Evolutionary conservation across 64 coral and sea anemone species (phyloP).

Genomic region (Pocillopora damicornis): DNA sequence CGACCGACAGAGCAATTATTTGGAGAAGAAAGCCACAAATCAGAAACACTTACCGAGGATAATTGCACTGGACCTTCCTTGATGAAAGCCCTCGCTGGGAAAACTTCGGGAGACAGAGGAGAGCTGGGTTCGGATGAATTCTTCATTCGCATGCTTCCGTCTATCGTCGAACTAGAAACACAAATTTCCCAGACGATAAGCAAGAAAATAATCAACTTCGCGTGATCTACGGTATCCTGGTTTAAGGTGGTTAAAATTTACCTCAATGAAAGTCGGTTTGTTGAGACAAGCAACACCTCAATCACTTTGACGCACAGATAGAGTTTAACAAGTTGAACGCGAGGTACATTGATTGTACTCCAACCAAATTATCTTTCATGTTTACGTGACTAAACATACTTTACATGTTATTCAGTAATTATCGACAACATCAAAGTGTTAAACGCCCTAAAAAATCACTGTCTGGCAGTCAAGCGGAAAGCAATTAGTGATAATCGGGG

Average conservation of each 20-base stretch:
- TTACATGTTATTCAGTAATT: neutral
- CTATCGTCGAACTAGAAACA: slow-evolving; percentile 4
- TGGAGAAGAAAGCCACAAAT: neutral
- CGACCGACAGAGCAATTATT: no score
- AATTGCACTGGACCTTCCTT: slow-evolving; percentile 62
- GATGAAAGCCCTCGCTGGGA: slow-evolving; percentile 46
- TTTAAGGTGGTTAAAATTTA: no score
- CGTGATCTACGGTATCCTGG: neutral
- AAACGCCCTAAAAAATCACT: neutral
- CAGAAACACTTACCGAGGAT: slow-evolving; percentile 42
- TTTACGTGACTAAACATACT: neutral
- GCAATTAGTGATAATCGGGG: neutral
- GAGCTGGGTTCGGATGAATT: slow-evolving; percentile 12
- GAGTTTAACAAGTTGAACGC: no score
- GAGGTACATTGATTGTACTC: neutral
- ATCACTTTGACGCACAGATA: no score
- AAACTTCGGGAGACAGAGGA: neutral
- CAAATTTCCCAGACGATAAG: neutral
- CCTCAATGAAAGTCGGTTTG: no score
- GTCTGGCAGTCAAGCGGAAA: neutral
- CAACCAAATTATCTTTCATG: neutral
- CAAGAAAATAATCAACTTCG: neutral
- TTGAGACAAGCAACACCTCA: no score
- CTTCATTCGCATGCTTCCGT: slow-evolving; percentile 35
- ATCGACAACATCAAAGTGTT: neutral